Base-by-base conservation (phyloP, 2,113 vertebrate species). In the Empidonax alnorum region DNA sequence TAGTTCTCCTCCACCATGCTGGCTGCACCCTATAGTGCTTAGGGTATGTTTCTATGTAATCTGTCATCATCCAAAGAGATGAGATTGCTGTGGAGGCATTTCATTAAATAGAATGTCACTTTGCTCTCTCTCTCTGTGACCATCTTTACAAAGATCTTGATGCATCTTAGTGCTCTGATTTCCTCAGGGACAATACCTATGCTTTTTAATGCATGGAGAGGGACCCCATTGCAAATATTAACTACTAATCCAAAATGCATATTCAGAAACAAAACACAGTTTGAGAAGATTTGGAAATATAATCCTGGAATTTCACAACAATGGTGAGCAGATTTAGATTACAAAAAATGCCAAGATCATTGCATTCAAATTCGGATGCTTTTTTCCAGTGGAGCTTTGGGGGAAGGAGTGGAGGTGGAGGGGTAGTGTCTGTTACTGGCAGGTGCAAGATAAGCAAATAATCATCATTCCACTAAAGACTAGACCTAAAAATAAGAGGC, bases 1-100 rank as follows among this genome's bases (percentile, higher is more conserved):
- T 42, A 50, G 28, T 24, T 25, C 18, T 49, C 25, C 25, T 10
- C 2, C 6, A 2, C 42, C 27, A 61, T 1, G 0, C 19, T 55
- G 44, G 20, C 25, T 86, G 52, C 17, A 63, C 17, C 27, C 33
- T 44, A 2, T 20, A 14, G 12, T 50, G 27, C 50, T 75, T 37
- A 24, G 22, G 16, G 11, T 37, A 22, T n/a, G 33, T 10, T 61
- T 25, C 14, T 59, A 12, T 33, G 49, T 5, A 82, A 61, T 28
- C 62, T 31, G 7, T 22, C 68, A 61, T 42, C 27, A 44, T 25
- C 52, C 41, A n/a, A 61, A 67, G 30, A 35, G n/a, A 62, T 46
- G 33, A 59, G 41, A 35, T 35, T 61, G 23, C 35, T n/a, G 23
- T 69, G 61, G 42, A 56, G 42, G 23, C 27, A 56, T 80, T 76